Conservation (phyloP, 1,140 invertebrate genomes). For the Ericerus pela region DNA sequence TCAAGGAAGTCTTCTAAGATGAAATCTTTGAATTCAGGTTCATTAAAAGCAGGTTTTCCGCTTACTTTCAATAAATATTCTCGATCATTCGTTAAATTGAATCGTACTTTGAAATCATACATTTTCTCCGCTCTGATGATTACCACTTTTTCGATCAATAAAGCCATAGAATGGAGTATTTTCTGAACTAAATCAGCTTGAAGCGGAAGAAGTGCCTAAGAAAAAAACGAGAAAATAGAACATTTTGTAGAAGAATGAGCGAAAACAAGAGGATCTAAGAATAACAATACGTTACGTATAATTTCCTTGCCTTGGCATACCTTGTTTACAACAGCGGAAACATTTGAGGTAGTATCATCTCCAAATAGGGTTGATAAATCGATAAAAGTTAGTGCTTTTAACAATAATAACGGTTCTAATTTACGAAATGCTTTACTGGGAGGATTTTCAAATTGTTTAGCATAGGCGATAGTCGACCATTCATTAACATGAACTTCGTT, state of each 20-base stretch:
- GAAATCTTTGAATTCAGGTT: too few species aligned
- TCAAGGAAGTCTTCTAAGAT: neutral
- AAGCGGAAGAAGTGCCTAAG: too few species aligned
- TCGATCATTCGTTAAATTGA: too few species aligned
- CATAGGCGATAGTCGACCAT: neutral
- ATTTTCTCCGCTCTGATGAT: too few species aligned
- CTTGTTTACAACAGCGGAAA: neutral
- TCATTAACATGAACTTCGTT: slow-evolving; percentile 1
- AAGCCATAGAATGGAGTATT: too few species aligned
- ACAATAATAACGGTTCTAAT: neutral
- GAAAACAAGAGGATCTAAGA: neutral
- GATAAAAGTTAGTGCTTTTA: neutral
- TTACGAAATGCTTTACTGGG: neutral
- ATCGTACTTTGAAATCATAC: too few species aligned
- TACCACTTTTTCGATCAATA: too few species aligned
- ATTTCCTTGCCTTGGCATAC: too few species aligned
- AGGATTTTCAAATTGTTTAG: neutral
- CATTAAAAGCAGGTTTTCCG: neutral
- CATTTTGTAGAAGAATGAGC: neutral
- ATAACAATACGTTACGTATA: neutral
- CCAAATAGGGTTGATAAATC: neutral
- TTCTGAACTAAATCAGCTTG: too few species aligned
- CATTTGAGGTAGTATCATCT: slow-evolving; percentile 1
- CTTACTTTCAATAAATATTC: neutral
- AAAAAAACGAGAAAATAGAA: too few species aligned